phyloP scores from a whole-genome alignment of 2,113 vertebrate species.

The Melanostigma gelatinosum region DNA sequence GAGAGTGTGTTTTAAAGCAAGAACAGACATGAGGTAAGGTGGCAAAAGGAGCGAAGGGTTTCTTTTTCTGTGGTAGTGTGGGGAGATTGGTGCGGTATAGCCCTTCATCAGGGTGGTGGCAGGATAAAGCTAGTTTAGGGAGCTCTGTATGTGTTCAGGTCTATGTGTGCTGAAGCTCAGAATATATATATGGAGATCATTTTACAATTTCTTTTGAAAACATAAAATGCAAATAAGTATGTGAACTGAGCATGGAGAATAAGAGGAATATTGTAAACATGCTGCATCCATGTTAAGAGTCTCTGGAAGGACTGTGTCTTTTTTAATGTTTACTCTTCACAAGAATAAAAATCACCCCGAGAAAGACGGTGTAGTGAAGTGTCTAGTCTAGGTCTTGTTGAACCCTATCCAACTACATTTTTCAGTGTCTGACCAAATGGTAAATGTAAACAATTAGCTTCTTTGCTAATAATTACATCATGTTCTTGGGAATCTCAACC shows the following conservation, averaged over 20 bases:
- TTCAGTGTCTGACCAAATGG: background rate
- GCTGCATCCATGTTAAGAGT: background rate
- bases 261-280: conserved; percentile 1
- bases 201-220: background rate
- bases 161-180: background rate
- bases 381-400: background rate
- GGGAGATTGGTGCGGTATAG: conserved; percentile 34
- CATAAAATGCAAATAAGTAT: background rate
- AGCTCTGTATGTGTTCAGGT: background rate
- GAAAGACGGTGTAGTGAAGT: background rate
- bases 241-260: background rate
- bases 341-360: background rate
- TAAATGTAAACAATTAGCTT: background rate
- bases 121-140: background rate
- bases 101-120: conserved; percentile 5
- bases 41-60: conserved; percentile 21
- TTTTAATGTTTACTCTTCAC: background rate
- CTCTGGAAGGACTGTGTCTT: background rate
- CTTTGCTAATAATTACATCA: conserved; percentile 39
- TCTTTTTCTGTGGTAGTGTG: conserved; percentile 41
- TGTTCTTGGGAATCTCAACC: conserved; percentile 17
- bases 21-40: conserved; percentile 40
- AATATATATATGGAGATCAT: background rate
- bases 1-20: conserved; percentile 35
- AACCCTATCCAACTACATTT: background rate